Conservation (phyloP, 2,888 invertebrate species). For the Dorcus hopei region DNA sequence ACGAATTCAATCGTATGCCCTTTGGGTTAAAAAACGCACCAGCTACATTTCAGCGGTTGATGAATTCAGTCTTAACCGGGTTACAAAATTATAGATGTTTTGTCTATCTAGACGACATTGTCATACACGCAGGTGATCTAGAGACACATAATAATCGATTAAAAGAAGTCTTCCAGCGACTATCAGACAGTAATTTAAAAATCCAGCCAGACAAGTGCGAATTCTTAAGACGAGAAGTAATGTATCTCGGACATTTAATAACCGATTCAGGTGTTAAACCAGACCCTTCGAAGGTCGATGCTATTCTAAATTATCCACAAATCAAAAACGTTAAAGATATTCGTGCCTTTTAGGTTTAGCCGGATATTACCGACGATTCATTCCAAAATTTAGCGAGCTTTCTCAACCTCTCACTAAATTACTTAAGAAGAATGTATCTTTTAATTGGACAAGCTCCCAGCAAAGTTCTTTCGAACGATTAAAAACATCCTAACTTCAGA, state of each 20-base stretch:
- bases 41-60: constrained; percentile 4
- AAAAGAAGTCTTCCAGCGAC: constrained; percentile 8
- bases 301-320: constrained; percentile 6
- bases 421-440: constrained; percentile 5
- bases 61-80: constrained; percentile 23
- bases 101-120: constrained; percentile 28
- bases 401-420: constrained; percentile 9
- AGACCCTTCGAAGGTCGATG: constrained; percentile 7
- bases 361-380: constrained; percentile 16
- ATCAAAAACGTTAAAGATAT: constrained; percentile 10
- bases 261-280: constrained; percentile 11
- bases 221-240: constrained; percentile 8
- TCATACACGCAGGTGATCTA: constrained; percentile 17
- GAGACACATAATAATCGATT: constrained; percentile 20
- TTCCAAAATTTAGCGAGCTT: constrained; percentile 10
- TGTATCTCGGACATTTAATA: constrained; percentile 3
- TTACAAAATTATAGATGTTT: constrained; percentile 20
- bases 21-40: no score
- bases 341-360: constrained; percentile 12
- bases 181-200: constrained; percentile 9
- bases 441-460: not conserved
- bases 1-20: no score
- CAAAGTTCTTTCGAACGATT: constrained; percentile 2
- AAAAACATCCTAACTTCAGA: constrained; percentile 9
- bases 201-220: constrained; percentile 21